phyloP scores from a whole-genome alignment of 2,113 vertebrate genomes.

The Ammodytes dubius region DNA sequence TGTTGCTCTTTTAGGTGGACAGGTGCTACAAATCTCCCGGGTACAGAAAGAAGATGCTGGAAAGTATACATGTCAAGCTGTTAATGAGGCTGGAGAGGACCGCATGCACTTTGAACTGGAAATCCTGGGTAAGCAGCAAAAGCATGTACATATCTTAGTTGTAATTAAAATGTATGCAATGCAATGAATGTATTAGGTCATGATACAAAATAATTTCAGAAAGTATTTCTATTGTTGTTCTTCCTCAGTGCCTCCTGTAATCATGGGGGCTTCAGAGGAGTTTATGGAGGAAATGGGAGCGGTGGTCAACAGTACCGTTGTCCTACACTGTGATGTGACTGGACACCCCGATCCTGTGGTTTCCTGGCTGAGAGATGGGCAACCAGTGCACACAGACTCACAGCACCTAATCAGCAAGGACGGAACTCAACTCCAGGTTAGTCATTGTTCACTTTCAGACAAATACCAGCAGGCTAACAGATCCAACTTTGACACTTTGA shows the following conservation, averaged over 20 bases:
- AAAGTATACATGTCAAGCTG: conserved; percentile 89
- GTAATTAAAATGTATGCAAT: not conserved
- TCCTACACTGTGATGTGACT: conserved; percentile 84
- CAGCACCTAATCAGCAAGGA: conserved; percentile 86
- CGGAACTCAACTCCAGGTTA: conserved; percentile 87
- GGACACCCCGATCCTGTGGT: conserved; percentile 86
- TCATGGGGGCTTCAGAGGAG: conserved; percentile 81
- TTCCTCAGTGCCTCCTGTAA: conserved; percentile 86
- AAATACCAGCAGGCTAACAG: not conserved
- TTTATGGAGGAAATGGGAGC: conserved; percentile 87
- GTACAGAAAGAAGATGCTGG: conserved; percentile 86
- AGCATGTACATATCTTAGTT: not conserved
- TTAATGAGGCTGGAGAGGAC: conserved; percentile 90
- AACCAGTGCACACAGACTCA: conserved; percentile 75
- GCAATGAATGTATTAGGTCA: not conserved
- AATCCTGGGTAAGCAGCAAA: conserved; percentile 88
- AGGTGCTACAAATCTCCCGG: conserved; percentile 88
- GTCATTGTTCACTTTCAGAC: not conserved
- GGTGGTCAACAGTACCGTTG: conserved; percentile 85
- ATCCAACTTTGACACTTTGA: conserved; percentile 15
- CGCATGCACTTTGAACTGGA: conserved; percentile 90
- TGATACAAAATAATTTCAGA: not conserved
- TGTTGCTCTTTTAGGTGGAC: conserved; percentile 84
- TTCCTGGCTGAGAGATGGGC: conserved; percentile 89
- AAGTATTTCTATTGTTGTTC: not conserved